Base-by-base conservation (phyloP, 2,113 vertebrate genomes). In the Catharus minimus region DNA sequence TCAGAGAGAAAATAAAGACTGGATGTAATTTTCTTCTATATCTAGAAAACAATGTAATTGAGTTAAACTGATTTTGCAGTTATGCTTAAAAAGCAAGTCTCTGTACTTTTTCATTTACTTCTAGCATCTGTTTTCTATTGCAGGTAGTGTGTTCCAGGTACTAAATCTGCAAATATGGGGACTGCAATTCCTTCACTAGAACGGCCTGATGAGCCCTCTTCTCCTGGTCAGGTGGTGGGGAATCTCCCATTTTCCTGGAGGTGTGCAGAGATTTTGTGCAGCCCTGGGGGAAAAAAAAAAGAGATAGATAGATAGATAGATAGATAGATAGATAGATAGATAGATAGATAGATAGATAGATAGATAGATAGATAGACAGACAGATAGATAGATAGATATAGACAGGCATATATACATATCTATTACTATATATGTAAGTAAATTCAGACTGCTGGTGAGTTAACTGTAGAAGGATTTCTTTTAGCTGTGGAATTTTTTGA, bases 201-300 rank as follows among this genome's bases (percentile, higher is more conserved):
- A 27, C 28, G 30, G 14, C 17, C 32, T 66, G 12, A 28, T 46
- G 20, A 58, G 9, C 7, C 12, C 3, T 28, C 0, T 47, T 79
- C 39, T 61, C 38, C n/a, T 55, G 9, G 28, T 50, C 32, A 92
- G 32, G 12, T 14, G 15, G 3, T 65, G 21, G 6, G 24, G 10
- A 69, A 80, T 2, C 4, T 23, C 57, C 27, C 10, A 1, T 65
- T 73, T 67, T 80, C 32, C 33, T 66, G 16, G 12, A 56, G 26
- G 5, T 17, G n/a, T 20, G 22, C 6, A 44, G 22, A 3, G 15
- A 72, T 26, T 50, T 56, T 50, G 11, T n/a, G 11, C 44, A 44
- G 14, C 6, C 22, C 4, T n/a, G 30, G 5, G 6, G 4, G 0
- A 14, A 14, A n/a, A 7, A 22, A 13, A 10, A 23, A 22, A 6